Evolutionary conservation across 2,888 invertebrate genomes (phyloP).

Genomic region (Lasioglossum morio): DNA sequence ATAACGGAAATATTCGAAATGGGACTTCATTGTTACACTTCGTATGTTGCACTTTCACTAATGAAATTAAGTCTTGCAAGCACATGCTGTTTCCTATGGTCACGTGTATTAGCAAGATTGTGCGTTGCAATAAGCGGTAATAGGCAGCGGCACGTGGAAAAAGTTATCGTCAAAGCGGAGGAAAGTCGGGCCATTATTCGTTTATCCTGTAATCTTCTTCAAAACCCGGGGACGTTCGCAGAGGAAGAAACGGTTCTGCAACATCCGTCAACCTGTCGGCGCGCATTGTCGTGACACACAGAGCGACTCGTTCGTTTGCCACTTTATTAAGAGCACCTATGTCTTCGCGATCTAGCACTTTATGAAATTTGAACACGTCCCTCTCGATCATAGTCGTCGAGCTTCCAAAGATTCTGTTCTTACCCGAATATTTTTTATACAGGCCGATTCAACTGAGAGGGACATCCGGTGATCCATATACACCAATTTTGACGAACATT

Average conservation of each 20-base stretch:
- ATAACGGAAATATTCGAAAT: too few species aligned
- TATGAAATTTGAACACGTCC: slow-evolving; percentile 17
- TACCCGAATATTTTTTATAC: background rate
- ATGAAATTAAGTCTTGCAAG: background rate
- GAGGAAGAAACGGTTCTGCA: slow-evolving; percentile 50
- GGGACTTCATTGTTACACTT: background rate
- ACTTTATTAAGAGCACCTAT: slow-evolving; percentile 56
- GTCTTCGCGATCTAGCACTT: slow-evolving; percentile 1
- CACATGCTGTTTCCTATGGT: slow-evolving; percentile 3
- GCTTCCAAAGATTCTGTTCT: background rate
- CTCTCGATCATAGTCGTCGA: slow-evolving; percentile 8
- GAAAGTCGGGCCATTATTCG: slow-evolving; percentile 58
- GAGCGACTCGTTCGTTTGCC: slow-evolving; percentile 59
- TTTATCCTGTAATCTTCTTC: slow-evolving; percentile 59
- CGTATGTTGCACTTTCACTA: background rate
- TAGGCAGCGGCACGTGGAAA: slow-evolving; percentile 10
- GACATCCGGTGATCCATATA: too few species aligned
- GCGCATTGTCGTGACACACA: slow-evolving; percentile 59
- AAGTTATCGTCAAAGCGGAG: slow-evolving; percentile 16
- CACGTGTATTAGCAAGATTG: slow-evolving; percentile 44
- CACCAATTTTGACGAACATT: too few species aligned
- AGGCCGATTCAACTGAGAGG: too few species aligned
- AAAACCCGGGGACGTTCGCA: slow-evolving; percentile 53
- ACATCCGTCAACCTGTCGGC: slow-evolving; percentile 69
- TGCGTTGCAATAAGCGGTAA: slow-evolving; percentile 39